Base-by-base conservation (phyloP, 2,888 invertebrate genomes). In the Lepidocyrtoides sp. region DNA sequence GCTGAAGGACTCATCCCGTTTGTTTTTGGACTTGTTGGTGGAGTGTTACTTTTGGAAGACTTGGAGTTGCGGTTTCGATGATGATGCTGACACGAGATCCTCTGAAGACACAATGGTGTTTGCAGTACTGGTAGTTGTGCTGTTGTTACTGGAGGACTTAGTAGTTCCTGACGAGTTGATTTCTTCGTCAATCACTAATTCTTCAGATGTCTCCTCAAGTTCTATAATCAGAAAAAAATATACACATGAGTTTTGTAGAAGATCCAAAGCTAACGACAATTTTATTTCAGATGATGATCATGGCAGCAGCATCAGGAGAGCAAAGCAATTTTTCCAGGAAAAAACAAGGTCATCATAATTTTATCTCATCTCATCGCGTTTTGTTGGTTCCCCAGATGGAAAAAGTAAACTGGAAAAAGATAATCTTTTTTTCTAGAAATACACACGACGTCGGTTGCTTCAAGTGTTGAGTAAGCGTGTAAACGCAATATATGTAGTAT, bases 111-210 rank as follows among this genome's bases (percentile, higher is more conserved):
- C 89, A 72, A 17, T 75, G 89, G 89, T 77, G 75, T 75, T 17
- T 54, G 66, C 66, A 36, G 48, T 36, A 12, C 1, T 75, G 2
- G 32, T 41, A 63, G 44, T 87, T 10, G 63, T 77, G 10, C 14
- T 87, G 20, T 41, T 77, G 12, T 36, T 79, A 20, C 44, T 5
- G 0, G 88, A 63, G n/a, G 48, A 14, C 54, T 48, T 12, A 48
- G 63, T 57, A 20, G 85, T 69, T 66, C 85, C 89, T 26, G 92
- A 85, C 12, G 87, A 41, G 81, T 84, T 89, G 79, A 72, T 91
- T 48, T 93, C 94, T 87, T 92, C 93, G 86, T 93, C 93, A 79
- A 93, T 93, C 89, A 93, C 93, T 89, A 93, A 83, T 41, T 92
- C 93, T 48, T 93, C 93, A 54, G 93, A 91, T 69, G 81, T 51